phyloP scores from a whole-genome alignment of 2,797 vertebrate genomes.

The Lagothrix lagotricha region DNA sequence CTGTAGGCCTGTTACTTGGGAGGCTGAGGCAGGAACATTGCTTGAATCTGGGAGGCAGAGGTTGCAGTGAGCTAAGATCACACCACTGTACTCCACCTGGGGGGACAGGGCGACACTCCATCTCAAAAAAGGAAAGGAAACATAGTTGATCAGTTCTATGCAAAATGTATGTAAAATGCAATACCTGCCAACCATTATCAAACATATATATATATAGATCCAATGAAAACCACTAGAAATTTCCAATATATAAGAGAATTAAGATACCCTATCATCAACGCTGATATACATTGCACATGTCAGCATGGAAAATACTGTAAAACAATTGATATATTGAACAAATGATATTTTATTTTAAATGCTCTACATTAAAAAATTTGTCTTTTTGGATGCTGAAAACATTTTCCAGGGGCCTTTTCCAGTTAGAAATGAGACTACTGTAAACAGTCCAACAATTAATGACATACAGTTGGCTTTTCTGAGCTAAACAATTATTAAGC shows the following conservation, averaged over 20 bases:
- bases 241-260: neutral
- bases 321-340: neutral
- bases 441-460: constrained; percentile 59
- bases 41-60: neutral
- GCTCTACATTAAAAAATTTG: constrained; percentile 25
- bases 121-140: neutral
- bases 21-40: neutral
- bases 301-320: constrained; percentile 9
- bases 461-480: constrained; percentile 39
- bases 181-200: neutral
- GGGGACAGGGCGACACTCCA: neutral
- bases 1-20: neutral
- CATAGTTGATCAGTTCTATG: neutral
- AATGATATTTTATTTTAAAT: constrained; percentile 51
- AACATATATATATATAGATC: neutral
- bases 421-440: constrained; percentile 46
- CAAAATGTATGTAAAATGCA: neutral
- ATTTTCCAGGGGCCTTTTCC: constrained; percentile 53
- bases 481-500: constrained; percentile 24
- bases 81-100: neutral
- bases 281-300: neutral
- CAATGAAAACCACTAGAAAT: neutral
- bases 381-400: constrained; percentile 32
- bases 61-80: neutral
- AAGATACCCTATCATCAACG: neutral